A percentile compares a stretch with the other conserved stretches of the same genome.
Conservation (phyloP, 2,888 invertebrate genomes). For the Carterocephalus palaemon region DNA sequence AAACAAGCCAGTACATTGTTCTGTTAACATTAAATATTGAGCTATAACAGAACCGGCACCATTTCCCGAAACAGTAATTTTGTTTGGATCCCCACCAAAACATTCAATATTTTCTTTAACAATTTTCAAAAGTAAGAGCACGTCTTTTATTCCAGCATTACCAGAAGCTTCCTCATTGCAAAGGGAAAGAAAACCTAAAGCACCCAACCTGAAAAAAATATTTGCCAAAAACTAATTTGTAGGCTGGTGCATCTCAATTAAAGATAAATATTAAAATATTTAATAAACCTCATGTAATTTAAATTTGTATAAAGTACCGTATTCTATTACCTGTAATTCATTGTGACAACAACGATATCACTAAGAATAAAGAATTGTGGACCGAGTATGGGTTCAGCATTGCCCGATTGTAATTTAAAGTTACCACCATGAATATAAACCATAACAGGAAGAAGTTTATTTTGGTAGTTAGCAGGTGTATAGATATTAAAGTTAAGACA, state of each 20-base stretch:
- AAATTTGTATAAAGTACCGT: too few relatives aligned
- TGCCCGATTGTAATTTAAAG: conserved; percentile 37
- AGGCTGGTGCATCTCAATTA: too few relatives aligned
- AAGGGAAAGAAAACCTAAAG: conserved; percentile 48
- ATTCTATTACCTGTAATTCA: conserved; percentile 44
- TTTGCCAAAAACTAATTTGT: not conserved
- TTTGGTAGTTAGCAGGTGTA: conserved; percentile 30
- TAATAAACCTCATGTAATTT: too few relatives aligned
- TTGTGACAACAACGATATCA: conserved; percentile 46
- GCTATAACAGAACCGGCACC: conserved; percentile 47
- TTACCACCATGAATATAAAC: conserved; percentile 46
- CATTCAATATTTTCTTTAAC: conserved; percentile 39
- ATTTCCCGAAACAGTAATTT: conserved; percentile 44
- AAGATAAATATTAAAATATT: too few relatives aligned
- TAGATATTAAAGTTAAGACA: conserved; percentile 38
- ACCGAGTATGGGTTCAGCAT: conserved; percentile 35
- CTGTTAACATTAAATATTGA: conserved; percentile 44
- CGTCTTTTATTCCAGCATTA: conserved; percentile 52
- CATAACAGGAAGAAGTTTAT: conserved; percentile 36
- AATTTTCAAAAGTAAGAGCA: conserved; percentile 42
- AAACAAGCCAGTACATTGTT: conserved; percentile 39
- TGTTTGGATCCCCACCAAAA: conserved; percentile 43
- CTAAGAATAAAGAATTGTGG: conserved; percentile 42
- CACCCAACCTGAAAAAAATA: conserved; percentile 42
- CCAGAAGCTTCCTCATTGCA: conserved; percentile 40